Evolutionary conservation across 1,140 invertebrate species (phyloP).

Genomic region (Streblospio benedicti): DNA sequence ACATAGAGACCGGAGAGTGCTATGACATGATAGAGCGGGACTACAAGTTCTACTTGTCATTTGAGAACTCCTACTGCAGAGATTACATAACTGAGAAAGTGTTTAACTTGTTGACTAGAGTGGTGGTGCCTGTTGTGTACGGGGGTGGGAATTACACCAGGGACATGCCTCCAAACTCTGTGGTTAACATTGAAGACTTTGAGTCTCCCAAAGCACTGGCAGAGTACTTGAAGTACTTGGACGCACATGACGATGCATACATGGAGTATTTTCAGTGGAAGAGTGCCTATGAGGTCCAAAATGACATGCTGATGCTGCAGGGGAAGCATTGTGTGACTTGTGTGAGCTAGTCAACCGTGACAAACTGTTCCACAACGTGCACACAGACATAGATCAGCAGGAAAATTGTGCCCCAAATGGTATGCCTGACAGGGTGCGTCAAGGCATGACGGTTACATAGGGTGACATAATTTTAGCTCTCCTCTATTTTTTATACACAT

Average conservation of each 20-base stretch:
- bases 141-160: conserved; percentile 31
- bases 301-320: too few relatives aligned
- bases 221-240: background rate
- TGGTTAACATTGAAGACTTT: background rate
- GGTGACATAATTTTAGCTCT: too few relatives aligned
- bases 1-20: conserved; percentile 59
- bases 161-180: conserved; percentile 12
- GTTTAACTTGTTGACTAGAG: background rate
- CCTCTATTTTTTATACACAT: too few relatives aligned
- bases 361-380: too few relatives aligned
- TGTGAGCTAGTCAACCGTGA: too few relatives aligned
- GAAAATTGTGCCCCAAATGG: too few relatives aligned
- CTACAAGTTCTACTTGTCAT: conserved; percentile 96
- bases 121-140: background rate
- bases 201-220: background rate
- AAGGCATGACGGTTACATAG: too few relatives aligned
- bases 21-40: conserved; percentile 84
- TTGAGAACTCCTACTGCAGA: conserved; percentile 53
- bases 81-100: conserved; percentile 50
- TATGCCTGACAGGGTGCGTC: too few relatives aligned
- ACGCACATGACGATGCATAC: background rate
- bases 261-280: conserved; percentile 53
- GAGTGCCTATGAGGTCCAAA: too few relatives aligned
- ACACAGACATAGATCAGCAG: too few relatives aligned
- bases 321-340: too few relatives aligned